Base-by-base conservation (phyloP, 2,888 invertebrate genomes). In the Drosophila crucigera region DNA sequence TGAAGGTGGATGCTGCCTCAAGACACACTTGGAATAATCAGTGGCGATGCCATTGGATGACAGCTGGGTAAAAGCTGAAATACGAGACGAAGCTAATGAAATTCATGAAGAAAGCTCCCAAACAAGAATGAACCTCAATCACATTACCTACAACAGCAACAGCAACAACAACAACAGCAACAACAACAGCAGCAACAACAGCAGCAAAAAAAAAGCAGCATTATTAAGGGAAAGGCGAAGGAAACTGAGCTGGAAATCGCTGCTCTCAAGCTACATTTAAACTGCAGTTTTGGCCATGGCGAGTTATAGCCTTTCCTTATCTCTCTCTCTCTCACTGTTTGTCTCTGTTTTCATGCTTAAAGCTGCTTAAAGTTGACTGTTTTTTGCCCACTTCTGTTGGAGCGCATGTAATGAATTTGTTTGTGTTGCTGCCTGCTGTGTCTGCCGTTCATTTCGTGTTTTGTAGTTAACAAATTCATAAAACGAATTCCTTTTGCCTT, bases 401-500 rank as follows among this genome's bases (percentile, higher is more conserved):
- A 54, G 41, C 61, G 60, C 59, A 61, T 65, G 60, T 63, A 54
- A 78, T 80, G 71, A 77, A 78, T 59, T 80, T 83, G 68, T 37
- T 54, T 50, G 55, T 59, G 52, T 25, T 68, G 25, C 19, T 55
- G 19, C 25, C 35, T 25, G 35, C 22, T 54, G 22, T 33, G 33
- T 31, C 33, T 67, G 66, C 25, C 64, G 59, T 64, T 64, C 76
- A 85, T 88, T 85, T 83, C 72, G 76, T 68, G 76, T 84, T 73
- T 88, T 80, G 83, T 78, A 75, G 89, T 78, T 83, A 88, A 85
- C 74, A 88, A 85, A 84, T 84, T 88, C 86, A 85, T 83, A 88
- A 85, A 84, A 85, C 74, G 81, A 83, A 84, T 88, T 83, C 83
- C 83, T 66, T 37, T n/a, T 56, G 39, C 14, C 39, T 39, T 11